These are phyloP conservation scores for Tauraco erythrolophus DNA, from an alignment of 2,113 vertebrate genomes.

Conservation along the genomic window DNA sequence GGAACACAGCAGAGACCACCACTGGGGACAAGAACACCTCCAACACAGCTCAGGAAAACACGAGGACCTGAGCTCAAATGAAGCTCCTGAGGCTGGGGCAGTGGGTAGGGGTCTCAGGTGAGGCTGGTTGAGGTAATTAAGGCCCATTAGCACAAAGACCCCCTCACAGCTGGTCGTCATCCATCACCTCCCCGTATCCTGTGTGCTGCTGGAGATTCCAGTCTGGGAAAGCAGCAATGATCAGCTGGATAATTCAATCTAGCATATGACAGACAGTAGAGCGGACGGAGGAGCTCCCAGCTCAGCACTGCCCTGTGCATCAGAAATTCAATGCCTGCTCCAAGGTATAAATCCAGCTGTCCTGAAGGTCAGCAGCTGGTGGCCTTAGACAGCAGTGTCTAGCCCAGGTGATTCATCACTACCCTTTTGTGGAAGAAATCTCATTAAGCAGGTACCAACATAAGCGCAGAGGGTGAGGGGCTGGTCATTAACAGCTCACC, in stretches of 20 bases:
- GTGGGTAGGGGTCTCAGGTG: accelerated
- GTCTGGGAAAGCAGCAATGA: not conserved
- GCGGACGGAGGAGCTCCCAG: not conserved
- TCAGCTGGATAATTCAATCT: not conserved
- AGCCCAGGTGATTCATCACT: slow-evolving; percentile 51
- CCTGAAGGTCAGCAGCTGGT: slow-evolving; percentile 57
- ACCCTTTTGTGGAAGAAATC: not conserved
- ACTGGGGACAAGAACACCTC: accelerated
- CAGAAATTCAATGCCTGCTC: not conserved
- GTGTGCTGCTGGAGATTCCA: not conserved
- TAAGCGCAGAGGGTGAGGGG: not conserved
- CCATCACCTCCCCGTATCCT: not conserved
- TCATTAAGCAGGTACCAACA: slow-evolving; percentile 8
- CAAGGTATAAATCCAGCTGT: not conserved
- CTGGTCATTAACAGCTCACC: not conserved
- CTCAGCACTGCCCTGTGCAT: not conserved
- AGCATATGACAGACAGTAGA: not conserved
- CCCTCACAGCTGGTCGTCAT: not conserved
- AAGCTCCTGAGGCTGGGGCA: not conserved
- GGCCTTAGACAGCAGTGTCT: slow-evolving; percentile 40
- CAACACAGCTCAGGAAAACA: accelerated
- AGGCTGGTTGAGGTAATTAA: not conserved
- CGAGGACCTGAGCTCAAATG: accelerated
- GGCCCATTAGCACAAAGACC: not conserved
- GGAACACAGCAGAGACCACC: accelerated